Percentiles rank a stretch among this genome's conserved stretches.
Evolutionary conservation across 1,140 invertebrate species (phyloP).

Genomic region (Drosophila suzukii): DNA sequence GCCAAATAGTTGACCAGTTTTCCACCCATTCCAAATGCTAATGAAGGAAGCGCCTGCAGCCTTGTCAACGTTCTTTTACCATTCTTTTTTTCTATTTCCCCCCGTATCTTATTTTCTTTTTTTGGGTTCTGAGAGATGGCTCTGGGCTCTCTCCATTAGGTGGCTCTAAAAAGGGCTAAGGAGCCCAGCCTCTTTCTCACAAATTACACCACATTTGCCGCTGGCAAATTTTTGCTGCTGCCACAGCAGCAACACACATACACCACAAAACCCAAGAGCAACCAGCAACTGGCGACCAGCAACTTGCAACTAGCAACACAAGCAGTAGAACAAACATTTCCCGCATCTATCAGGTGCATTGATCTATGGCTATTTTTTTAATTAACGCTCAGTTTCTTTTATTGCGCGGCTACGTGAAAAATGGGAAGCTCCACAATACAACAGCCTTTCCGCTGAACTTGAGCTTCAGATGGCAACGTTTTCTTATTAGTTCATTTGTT

Average conservation of each 20-base stretch:
- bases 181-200: constrained; percentile 55
- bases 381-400: constrained; percentile 81
- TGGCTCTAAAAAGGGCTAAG: constrained; percentile 56
- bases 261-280: background rate
- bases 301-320: constrained; percentile 15
- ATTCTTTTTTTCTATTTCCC: constrained; percentile 7
- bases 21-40: constrained; percentile 57
- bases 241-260: constrained; percentile 7
- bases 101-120: background rate
- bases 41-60: constrained; percentile 73
- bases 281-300: constrained; percentile 23
- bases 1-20: constrained; percentile 31
- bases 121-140: constrained; percentile 18
- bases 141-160: constrained; percentile 41
- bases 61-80: constrained; percentile 52
- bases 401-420: constrained; percentile 69
- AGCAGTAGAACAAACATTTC: constrained; percentile 58
- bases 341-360: constrained; percentile 78
- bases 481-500: constrained; percentile 52
- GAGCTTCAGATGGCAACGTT: constrained; percentile 43
- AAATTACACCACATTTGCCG: constrained; percentile 66
- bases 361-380: constrained; percentile 82
- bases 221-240: constrained; percentile 37
- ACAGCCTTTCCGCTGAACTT: constrained; percentile 28
- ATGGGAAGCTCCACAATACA: constrained; percentile 42